Evolutionary conservation across 2,888 invertebrate genomes (phyloP).

Genomic region (Dryobota labecula): DNA sequence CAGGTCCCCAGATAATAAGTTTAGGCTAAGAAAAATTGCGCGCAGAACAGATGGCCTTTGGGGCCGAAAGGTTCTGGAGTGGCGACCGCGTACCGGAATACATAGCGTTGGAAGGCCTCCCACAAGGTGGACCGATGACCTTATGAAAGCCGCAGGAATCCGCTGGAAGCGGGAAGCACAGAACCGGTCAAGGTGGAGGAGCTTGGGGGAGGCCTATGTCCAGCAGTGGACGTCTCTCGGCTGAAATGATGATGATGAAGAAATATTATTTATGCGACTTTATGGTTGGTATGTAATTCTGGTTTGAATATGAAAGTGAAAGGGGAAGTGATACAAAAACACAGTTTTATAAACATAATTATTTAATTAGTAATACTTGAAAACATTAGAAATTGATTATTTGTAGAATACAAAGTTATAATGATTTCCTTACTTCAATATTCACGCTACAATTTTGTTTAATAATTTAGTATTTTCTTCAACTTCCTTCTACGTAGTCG

Average conservation of each 20-base stretch:
- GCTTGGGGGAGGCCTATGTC: too few species aligned
- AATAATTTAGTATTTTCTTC: slow-evolving; percentile 3
- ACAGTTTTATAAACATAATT: neutral
- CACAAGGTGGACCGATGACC: too few species aligned
- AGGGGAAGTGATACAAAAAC: neutral
- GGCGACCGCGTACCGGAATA: too few species aligned
- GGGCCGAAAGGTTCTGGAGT: too few species aligned
- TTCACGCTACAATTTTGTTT: slow-evolving; percentile 2
- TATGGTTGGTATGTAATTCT: neutral
- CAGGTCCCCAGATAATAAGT: neutral
- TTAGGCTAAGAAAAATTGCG: neutral
- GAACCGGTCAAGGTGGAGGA: too few species aligned
- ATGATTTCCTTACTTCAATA: neutral
- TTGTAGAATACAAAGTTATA: slow-evolving; percentile 32
- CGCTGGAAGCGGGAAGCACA: too few species aligned
- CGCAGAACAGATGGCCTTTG: too few species aligned
- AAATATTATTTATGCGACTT: neutral
- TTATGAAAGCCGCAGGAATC: too few species aligned
- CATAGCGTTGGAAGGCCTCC: too few species aligned
- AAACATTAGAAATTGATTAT: slow-evolving; percentile 39
- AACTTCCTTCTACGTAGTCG: neutral
- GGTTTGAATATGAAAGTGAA: neutral
- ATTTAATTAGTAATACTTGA: slow-evolving; percentile 59
- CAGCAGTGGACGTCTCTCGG: too few species aligned
- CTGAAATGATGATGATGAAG: too few species aligned